phyloP scores from a whole-genome alignment of 2,888 invertebrate species.

The Chrysotoxum bicinctum region DNA sequence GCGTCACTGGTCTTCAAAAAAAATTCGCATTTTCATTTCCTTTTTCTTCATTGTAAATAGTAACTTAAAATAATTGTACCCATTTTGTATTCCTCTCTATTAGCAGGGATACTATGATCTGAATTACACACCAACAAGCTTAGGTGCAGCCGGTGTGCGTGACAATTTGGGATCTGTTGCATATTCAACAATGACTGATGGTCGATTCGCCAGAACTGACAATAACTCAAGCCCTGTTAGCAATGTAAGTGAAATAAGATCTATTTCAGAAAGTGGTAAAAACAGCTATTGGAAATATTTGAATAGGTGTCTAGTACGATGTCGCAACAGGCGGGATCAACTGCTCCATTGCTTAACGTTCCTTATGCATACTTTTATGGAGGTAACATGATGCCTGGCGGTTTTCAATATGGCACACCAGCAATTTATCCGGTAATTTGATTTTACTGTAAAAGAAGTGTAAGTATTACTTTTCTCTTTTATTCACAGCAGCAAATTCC shows the following conservation, averaged over 20 bases:
- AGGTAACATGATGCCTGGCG: conserved; percentile 86
- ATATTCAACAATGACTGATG: conserved; percentile 87
- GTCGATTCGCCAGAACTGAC: conserved; percentile 87
- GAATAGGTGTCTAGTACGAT: conserved; percentile 87
- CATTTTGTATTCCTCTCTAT: conserved; percentile 67
- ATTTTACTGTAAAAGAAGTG: background rate
- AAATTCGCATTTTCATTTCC: conserved; percentile 35
- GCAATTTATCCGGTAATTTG: conserved; percentile 86
- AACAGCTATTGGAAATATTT: background rate
- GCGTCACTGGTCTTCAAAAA: conserved; percentile 14
- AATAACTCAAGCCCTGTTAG: conserved; percentile 89
- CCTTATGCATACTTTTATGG: conserved; percentile 86
- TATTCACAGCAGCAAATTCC: conserved; percentile 85
- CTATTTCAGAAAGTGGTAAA: background rate
- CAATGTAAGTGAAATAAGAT: conserved; percentile 77
- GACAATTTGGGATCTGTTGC: conserved; percentile 87
- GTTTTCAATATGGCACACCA: conserved; percentile 87
- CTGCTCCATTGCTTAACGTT: conserved; percentile 82
- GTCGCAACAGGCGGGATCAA: conserved; percentile 85
- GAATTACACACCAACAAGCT: conserved; percentile 88
- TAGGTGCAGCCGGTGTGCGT: conserved; percentile 85
- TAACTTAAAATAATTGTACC: background rate
- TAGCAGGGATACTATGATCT: conserved; percentile 86
- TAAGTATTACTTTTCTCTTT: conserved; percentile 1
- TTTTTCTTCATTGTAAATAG: background rate